phyloP scores from a whole-genome alignment of 2,888 invertebrate genomes.

The Protonemura montana region DNA sequence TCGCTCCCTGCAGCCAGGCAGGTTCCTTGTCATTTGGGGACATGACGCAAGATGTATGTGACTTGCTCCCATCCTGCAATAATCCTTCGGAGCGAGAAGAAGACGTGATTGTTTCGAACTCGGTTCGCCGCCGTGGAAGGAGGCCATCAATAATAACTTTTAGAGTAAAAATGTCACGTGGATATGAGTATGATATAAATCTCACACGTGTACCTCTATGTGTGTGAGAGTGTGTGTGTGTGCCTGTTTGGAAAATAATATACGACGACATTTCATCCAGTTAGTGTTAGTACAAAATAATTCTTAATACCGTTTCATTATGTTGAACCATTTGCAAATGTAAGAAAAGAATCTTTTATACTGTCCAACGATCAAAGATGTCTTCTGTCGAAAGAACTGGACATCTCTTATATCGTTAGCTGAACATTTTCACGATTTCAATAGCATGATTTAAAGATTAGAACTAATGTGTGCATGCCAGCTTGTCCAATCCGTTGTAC shows the following conservation, averaged over 20 bases:
- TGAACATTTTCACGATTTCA: background rate
- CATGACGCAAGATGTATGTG: constrained; percentile 46
- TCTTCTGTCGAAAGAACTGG: background rate
- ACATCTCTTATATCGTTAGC: background rate
- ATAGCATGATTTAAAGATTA: background rate
- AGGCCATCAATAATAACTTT: constrained; percentile 50
- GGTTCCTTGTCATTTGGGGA: constrained; percentile 37
- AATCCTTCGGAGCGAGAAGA: constrained; percentile 40
- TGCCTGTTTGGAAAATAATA: background rate
- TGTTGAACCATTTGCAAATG: background rate
- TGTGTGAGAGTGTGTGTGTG: too few species aligned
- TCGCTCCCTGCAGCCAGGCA: background rate
- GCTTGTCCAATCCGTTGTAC: background rate
- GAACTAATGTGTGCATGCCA: background rate
- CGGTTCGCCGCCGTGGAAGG: constrained; percentile 23
- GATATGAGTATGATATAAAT: constrained; percentile 48
- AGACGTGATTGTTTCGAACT: constrained; percentile 49
- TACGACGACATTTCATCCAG: background rate
- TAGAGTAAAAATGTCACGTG: constrained; percentile 50
- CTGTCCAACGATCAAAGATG: background rate
- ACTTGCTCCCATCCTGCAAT: constrained; percentile 44
- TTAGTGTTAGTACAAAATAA: background rate
- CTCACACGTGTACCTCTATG: constrained; percentile 49
- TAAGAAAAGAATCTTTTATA: background rate
- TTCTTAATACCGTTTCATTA: background rate